Conservation (phyloP, 2,113 vertebrate species). For the Myocastor coypus region DNA sequence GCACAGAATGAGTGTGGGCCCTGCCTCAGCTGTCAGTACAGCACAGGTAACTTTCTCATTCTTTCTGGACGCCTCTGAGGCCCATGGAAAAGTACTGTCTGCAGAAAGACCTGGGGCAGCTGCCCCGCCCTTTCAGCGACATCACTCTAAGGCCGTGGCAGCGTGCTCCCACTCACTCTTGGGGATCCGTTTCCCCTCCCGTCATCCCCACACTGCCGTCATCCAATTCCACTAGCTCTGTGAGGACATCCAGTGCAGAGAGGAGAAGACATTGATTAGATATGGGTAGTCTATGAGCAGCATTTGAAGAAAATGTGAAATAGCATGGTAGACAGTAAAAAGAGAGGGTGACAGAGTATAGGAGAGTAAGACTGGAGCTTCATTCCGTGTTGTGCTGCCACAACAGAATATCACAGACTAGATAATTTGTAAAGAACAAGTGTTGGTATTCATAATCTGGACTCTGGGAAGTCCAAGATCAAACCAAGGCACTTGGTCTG, state of each 20-base stretch:
- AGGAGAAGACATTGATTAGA: neutral
- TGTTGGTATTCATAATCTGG: neutral
- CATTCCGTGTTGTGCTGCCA: neutral
- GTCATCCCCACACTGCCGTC: neutral
- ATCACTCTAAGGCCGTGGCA: accelerated
- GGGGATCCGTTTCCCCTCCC: neutral
- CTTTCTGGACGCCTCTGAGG: neutral
- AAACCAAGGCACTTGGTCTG: neutral
- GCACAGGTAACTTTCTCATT: neutral
- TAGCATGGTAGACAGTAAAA: neutral
- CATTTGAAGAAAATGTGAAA: neutral
- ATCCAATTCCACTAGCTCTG: neutral
- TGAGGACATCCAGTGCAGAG: neutral
- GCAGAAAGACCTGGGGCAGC: neutral
- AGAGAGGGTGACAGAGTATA: neutral
- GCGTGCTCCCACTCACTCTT: neutral
- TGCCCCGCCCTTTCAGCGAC: accelerated
- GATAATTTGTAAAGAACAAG: neutral
- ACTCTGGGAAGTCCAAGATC: neutral
- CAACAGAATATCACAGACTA: neutral
- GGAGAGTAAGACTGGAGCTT: neutral
- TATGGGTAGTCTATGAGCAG: neutral
- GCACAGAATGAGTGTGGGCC: neutral
- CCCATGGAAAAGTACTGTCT: neutral
- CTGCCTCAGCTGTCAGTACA: neutral